phyloP scores from a whole-genome alignment of 1,140 invertebrate genomes.

The Diorhabda carinulata region DNA sequence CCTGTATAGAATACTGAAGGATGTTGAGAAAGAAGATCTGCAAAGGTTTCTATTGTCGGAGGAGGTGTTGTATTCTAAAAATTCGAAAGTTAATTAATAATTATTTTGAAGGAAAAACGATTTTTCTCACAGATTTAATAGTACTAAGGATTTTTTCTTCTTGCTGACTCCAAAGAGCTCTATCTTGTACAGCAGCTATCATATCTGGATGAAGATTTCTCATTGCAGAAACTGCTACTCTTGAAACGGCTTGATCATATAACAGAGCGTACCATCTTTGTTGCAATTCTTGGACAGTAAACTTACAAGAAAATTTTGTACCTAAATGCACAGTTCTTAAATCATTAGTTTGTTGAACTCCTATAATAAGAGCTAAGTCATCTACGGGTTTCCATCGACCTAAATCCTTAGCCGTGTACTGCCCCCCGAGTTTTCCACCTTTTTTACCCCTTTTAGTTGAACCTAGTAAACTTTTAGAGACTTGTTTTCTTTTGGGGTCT shows the following conservation, averaged over 20 bases:
- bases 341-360: constrained; percentile 91
- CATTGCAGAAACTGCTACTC: constrained; percentile 87
- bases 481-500: constrained; percentile 37
- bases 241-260: constrained; percentile 84
- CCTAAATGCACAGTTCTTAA: constrained; percentile 82
- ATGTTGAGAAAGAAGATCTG: constrained; percentile 82
- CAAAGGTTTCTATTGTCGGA: constrained; percentile 68
- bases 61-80: constrained; percentile 6
- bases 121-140: constrained; percentile 71
- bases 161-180: constrained; percentile 81
- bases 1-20: constrained; percentile 81
- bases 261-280: constrained; percentile 93
- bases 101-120: neutral
- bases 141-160: constrained; percentile 86
- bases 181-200: constrained; percentile 78
- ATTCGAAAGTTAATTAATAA: neutral
- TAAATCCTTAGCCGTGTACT: constrained; percentile 74
- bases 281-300: constrained; percentile 90
- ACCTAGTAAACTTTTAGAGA: constrained; percentile 33
- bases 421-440: constrained; percentile 59
- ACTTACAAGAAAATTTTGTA: constrained; percentile 94
- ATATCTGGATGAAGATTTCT: constrained; percentile 89
- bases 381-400: constrained; percentile 96
- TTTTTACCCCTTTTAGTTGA: constrained; percentile 43
- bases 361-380: constrained; percentile 89